These are phyloP conservation scores for Chymomyza amoena DNA, from an alignment of 2,888 invertebrate species.

Conservation along the genomic window DNA sequence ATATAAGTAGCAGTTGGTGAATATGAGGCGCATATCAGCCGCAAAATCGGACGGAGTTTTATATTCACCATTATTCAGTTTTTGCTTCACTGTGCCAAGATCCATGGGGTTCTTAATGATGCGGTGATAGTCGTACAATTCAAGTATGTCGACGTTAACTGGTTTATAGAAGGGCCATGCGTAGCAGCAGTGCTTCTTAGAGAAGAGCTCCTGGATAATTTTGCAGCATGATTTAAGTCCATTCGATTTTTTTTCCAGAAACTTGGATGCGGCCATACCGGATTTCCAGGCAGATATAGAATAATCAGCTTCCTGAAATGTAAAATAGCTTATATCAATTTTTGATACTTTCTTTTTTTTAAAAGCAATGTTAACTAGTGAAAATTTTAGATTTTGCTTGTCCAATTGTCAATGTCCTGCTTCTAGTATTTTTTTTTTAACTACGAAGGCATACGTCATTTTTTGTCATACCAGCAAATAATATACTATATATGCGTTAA, in stretches of 20 bases:
- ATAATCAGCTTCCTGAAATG: no score
- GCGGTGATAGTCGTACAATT: slow-evolving; percentile 97
- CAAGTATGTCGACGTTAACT: slow-evolving; percentile 96
- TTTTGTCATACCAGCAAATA: no score
- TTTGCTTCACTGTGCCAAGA: slow-evolving; percentile 97
- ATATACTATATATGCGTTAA: no score
- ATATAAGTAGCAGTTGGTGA: slow-evolving; percentile 99
- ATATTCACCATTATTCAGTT: slow-evolving; percentile 98
- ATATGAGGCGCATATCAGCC: slow-evolving; percentile 96
- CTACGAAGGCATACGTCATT: no score
- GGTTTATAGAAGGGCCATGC: slow-evolving; percentile 99
- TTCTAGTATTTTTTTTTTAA: no score
- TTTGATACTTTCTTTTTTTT: no score
- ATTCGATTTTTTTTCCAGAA: slow-evolving; percentile 69
- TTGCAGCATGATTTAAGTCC: slow-evolving; percentile 94
- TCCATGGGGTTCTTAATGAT: slow-evolving; percentile 99
- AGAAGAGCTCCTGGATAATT: slow-evolving; percentile 94
- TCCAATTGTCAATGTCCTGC: no score
- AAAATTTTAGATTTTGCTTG: no score
- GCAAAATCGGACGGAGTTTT: slow-evolving; percentile 96
- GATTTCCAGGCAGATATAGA: no score
- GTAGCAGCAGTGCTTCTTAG: slow-evolving; percentile 95
- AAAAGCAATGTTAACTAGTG: no score
- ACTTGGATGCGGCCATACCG: no score
- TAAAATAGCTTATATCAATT: no score